A percentile compares a stretch with the other conserved stretches of the same genome.
These are phyloP conservation scores for Varanus salvator DNA, from an alignment of 2,113 vertebrate species.

Conservation along the genomic window DNA sequence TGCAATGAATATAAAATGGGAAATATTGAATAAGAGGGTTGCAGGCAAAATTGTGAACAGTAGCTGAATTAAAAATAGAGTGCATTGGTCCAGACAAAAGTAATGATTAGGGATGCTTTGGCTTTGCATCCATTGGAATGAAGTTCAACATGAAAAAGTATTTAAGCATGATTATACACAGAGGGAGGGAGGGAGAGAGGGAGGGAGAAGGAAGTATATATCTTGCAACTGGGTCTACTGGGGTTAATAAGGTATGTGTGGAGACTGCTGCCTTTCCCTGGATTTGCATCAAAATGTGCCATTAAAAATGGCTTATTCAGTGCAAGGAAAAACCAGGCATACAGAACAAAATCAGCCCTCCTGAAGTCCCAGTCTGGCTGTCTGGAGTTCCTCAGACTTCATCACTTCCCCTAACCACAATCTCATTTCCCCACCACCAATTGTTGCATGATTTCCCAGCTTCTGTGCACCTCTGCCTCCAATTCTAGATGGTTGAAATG, in stretches of 20 bases:
- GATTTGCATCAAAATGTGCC: background rate
- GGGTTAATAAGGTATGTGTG: background rate
- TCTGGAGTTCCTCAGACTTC: too few relatives aligned
- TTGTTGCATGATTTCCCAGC: too few relatives aligned
- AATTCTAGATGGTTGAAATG: too few relatives aligned
- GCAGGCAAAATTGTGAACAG: background rate
- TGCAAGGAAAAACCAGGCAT: too few relatives aligned
- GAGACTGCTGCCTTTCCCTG: background rate
- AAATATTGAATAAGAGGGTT: background rate
- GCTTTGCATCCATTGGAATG: background rate
- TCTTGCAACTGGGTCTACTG: background rate
- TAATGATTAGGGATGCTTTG: background rate
- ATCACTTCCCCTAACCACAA: too few relatives aligned
- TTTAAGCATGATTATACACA: background rate
- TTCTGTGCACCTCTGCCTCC: too few relatives aligned
- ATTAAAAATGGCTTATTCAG: background rate
- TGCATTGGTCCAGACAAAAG: fast-evolving
- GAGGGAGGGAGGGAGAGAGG: too few relatives aligned
- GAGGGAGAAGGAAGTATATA: too few relatives aligned
- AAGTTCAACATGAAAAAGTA: background rate
- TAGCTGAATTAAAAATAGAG: background rate
- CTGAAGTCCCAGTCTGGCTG: too few relatives aligned
- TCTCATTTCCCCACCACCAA: too few relatives aligned
- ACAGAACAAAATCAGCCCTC: too few relatives aligned
- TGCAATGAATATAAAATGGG: background rate